A percentile compares a stretch with the other conserved stretches of the same genome.
These are phyloP conservation scores for Poecilia picta DNA, from an alignment of 2,797 vertebrate species.

Conservation along the genomic window DNA sequence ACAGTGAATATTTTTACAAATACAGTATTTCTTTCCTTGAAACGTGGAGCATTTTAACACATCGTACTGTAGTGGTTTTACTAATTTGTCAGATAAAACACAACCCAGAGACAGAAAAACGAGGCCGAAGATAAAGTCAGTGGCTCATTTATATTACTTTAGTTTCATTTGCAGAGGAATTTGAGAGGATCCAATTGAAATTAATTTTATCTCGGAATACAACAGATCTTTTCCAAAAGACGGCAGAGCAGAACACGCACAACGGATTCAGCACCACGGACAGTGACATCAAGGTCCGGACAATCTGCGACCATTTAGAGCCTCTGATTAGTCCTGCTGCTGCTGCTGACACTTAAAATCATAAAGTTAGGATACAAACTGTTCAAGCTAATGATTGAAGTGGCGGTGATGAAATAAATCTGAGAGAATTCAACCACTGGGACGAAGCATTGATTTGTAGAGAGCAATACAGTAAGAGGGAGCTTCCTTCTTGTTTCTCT, in stretches of 20 bases:
- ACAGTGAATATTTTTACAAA: slow-evolving; percentile 8
- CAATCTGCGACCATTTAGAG: background rate
- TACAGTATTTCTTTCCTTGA: background rate
- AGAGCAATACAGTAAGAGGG: background rate
- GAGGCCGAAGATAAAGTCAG: slow-evolving; percentile 13
- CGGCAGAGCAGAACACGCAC: background rate
- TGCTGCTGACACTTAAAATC: background rate
- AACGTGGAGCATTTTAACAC: slow-evolving; percentile 18
- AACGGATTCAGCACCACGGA: slow-evolving; percentile 76
- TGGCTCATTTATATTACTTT: slow-evolving; percentile 33
- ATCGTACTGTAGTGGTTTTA: slow-evolving; percentile 32
- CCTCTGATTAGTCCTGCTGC: background rate
- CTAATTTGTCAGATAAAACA: slow-evolving; percentile 50
- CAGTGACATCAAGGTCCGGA: slow-evolving; percentile 47
- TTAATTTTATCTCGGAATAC: background rate
- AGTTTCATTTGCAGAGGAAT: slow-evolving; percentile 16
- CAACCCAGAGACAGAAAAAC: background rate
- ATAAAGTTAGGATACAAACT: background rate
- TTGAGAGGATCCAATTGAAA: background rate
- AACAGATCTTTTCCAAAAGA: background rate
- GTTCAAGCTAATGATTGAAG: background rate
- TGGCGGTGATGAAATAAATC: background rate
- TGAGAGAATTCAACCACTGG: background rate
- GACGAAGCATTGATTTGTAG: background rate
- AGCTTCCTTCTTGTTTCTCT: background rate